Percentiles rank a stretch among this genome's conserved stretches.
These are phyloP conservation scores for Oxyruncus cristatus DNA, from an alignment of 2,113 vertebrate species.

Conservation along the genomic window DNA sequence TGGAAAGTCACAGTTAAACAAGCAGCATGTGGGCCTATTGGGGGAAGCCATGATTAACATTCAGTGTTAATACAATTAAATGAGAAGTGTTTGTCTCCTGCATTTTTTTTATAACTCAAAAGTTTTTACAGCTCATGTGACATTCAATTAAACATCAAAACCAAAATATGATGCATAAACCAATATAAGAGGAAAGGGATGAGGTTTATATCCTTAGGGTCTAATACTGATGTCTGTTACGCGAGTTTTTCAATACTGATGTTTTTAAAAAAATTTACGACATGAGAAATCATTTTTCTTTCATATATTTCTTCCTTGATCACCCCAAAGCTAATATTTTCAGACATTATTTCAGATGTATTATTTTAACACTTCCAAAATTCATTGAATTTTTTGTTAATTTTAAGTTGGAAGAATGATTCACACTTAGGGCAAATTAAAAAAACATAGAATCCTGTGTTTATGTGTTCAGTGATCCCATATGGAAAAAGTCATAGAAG, in stretches of 20 bases:
- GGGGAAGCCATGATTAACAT: neutral
- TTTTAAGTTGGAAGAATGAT: neutral
- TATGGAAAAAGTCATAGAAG: neutral
- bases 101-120: neutral
- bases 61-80: neutral
- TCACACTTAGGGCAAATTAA: neutral
- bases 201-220: neutral
- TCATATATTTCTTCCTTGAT: neutral
- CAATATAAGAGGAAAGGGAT: neutral
- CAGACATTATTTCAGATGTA: neutral
- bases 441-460: neutral
- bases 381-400: too few relatives aligned
- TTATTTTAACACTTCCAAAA: neutral
- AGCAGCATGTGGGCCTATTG: neutral
- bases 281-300: neutral
- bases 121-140: neutral
- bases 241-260: neutral
- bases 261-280: neutral
- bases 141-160: neutral
- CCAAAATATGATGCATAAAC: neutral
- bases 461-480: neutral
- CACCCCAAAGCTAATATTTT: neutral
- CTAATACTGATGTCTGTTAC: neutral
- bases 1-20: constrained; percentile 3
- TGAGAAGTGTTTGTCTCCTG: neutral